phyloP scores from a whole-genome alignment of 2,888 invertebrate genomes.

The Baccha elongata region DNA sequence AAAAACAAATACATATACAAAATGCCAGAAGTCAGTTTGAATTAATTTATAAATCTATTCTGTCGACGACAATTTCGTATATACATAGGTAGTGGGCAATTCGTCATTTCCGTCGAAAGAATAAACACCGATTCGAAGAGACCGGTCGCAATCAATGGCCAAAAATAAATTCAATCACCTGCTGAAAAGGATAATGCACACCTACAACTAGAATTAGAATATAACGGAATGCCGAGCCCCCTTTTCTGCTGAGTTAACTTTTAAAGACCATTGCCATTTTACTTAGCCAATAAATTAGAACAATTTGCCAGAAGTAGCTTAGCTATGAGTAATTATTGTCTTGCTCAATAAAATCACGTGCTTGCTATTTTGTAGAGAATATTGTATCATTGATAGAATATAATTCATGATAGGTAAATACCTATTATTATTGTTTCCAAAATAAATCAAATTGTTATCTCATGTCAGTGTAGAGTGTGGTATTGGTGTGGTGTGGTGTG shows the following conservation, averaged over 20 bases:
- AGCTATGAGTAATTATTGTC: slow-evolving; percentile 63
- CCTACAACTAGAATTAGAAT: background rate
- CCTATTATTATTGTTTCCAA: slow-evolving; percentile 38
- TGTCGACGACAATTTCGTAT: background rate
- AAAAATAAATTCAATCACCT: slow-evolving; percentile 69
- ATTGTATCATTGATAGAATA: slow-evolving; percentile 34
- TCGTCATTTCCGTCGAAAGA: slow-evolving; percentile 64
- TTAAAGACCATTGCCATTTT: slow-evolving; percentile 22
- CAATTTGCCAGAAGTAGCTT: slow-evolving; percentile 35
- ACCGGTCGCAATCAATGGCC: slow-evolving; percentile 54
- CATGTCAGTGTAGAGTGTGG: slow-evolving; percentile 36
- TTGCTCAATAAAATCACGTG: slow-evolving; percentile 66
- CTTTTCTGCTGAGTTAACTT: slow-evolving; percentile 31
- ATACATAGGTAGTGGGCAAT: slow-evolving; percentile 17
- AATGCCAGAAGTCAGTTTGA: slow-evolving; percentile 67
- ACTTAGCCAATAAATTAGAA: slow-evolving; percentile 60
- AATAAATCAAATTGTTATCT: slow-evolving; percentile 62
- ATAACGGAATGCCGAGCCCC: slow-evolving; percentile 60
- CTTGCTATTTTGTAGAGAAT: slow-evolving; percentile 7
- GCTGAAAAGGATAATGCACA: slow-evolving; percentile 66
- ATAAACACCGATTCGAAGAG: slow-evolving; percentile 12
- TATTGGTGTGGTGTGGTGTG: too few species aligned
- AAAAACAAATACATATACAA: slow-evolving; percentile 24
- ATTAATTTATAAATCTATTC: slow-evolving; percentile 53
- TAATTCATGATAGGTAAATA: background rate